phyloP scores from a whole-genome alignment of 2,797 vertebrate species.

The Alca torda region DNA sequence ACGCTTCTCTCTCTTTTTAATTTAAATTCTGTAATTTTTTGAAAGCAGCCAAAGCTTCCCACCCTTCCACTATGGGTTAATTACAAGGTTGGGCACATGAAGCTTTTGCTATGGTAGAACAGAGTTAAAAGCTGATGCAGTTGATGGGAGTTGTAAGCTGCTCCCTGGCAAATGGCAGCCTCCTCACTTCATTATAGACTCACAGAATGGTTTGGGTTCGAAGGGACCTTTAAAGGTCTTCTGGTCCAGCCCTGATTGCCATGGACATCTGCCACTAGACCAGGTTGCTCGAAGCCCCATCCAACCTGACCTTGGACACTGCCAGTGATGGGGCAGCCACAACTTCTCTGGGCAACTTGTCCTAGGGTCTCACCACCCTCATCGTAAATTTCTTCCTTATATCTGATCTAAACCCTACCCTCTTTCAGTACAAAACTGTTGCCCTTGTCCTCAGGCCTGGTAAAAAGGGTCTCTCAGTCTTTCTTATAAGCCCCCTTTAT shows the following conservation, averaged over 20 bases:
- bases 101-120: not conserved
- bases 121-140: not conserved
- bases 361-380: not conserved
- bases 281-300: not conserved
- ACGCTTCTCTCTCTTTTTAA: not conserved
- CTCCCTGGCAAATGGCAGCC: not conserved
- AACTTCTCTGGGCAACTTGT: not conserved
- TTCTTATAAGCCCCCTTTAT: not conserved
- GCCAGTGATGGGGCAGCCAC: not conserved
- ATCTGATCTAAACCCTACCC: not conserved
- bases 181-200: fast-evolving
- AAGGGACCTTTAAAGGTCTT: not conserved
- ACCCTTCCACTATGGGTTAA: not conserved
- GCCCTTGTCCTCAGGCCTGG: not conserved
- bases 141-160: not conserved
- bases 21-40: not conserved
- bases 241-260: not conserved
- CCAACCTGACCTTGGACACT: not conserved
- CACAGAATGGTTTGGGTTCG: not conserved
- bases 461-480: not conserved
- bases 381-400: not conserved
- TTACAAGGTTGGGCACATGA: not conserved
- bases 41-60: not conserved
- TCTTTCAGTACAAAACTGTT: not conserved
- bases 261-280: not conserved